Conservation (phyloP, 2,888 invertebrate genomes). For the Amiota minor region DNA sequence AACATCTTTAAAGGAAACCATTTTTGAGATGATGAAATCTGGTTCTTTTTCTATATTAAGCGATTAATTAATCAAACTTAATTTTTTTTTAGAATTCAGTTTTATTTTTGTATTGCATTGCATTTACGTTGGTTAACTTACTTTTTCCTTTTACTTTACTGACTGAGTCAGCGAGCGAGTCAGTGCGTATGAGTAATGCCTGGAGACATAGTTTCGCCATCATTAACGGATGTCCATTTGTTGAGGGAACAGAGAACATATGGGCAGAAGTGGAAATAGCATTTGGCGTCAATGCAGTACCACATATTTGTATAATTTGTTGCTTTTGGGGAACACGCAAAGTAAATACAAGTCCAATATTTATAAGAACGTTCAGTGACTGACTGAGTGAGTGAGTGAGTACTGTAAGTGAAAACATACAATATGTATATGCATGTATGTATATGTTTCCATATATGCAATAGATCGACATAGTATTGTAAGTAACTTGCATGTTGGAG, state of each 20-base stretch:
- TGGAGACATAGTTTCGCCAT: constrained; percentile 34
- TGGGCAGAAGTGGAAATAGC: constrained; percentile 36
- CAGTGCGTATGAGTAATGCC: constrained; percentile 65
- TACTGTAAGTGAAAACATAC: constrained; percentile 63
- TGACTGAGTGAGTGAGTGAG: constrained; percentile 17
- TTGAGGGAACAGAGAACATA: constrained; percentile 32
- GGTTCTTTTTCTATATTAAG: not conserved
- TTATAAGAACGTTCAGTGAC: not conserved
- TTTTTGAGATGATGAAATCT: not conserved
- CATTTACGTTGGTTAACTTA: constrained; percentile 40
- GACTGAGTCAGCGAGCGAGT: constrained; percentile 43
- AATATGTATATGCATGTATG: constrained; percentile 39
- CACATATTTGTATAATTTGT: constrained; percentile 43
- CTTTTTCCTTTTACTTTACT: constrained; percentile 22
- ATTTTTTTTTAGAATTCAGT: not conserved
- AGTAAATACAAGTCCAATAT: constrained; percentile 30
- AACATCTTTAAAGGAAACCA: too few species aligned
- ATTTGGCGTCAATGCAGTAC: constrained; percentile 38
- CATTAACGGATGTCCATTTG: not conserved
- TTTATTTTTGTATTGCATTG: constrained; percentile 18
- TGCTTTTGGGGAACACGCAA: constrained; percentile 51
- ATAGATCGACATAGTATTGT: too few species aligned
- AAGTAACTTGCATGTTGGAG: not conserved
- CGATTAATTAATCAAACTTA: not conserved
- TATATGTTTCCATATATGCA: too few species aligned